These are phyloP conservation scores for Picathartes gymnocephalus DNA, from an alignment of 2,113 vertebrate genomes.

Conservation along the genomic window DNA sequence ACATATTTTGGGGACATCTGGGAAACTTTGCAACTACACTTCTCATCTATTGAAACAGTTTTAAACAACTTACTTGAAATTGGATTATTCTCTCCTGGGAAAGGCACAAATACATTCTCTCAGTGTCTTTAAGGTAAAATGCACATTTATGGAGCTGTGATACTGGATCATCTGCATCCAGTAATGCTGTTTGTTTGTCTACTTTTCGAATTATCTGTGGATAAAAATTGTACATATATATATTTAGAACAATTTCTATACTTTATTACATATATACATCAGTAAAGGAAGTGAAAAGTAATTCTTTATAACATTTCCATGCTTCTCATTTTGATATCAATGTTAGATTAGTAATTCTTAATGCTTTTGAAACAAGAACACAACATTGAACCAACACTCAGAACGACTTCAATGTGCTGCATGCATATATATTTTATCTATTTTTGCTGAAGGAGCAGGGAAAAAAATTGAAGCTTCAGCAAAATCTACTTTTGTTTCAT, in stretches of 20 bases:
- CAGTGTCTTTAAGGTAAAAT: conserved; percentile 99
- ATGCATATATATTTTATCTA: neutral
- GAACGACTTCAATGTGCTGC: neutral
- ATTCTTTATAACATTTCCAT: neutral
- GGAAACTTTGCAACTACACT: accelerated
- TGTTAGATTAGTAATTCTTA: neutral
- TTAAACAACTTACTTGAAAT: conserved; percentile 87
- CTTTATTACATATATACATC: neutral
- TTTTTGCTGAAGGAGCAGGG: neutral
- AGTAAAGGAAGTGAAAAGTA: neutral
- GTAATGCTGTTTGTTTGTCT: conserved; percentile 96
- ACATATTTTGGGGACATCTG: neutral
- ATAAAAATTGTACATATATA: neutral
- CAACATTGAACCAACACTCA: neutral
- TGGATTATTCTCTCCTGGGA: conserved; percentile 99
- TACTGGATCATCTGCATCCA: conserved; percentile 97
- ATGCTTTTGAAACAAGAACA: neutral
- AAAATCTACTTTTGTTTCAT: neutral
- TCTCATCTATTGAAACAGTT: neutral
- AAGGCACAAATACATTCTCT: conserved; percentile 99
- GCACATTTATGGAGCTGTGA: conserved; percentile 99
- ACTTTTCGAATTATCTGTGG: conserved; percentile 97
- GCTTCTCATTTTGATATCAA: neutral
- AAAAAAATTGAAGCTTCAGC: neutral
- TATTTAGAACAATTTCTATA: neutral